Conservation (phyloP, 2,797 vertebrate species). For the Sebastes alutus region DNA sequence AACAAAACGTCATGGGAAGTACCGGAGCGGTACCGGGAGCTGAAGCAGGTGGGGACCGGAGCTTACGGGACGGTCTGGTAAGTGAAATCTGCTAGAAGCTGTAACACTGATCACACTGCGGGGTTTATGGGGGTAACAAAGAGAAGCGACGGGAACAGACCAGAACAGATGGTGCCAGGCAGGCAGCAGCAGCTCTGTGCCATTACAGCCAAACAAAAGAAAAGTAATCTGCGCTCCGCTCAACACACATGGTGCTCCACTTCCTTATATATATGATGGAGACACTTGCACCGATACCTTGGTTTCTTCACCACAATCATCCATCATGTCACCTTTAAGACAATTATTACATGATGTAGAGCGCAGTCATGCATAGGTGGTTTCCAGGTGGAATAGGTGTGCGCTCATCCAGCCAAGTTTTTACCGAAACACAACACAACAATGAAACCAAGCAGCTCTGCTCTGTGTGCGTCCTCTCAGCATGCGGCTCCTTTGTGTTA, state of each 20-base stretch:
- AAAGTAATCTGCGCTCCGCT: conserved; percentile 24
- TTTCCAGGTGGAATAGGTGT: background rate
- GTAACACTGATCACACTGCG: background rate
- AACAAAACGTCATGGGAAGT: conserved; percentile 95
- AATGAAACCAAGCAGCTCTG: conserved; percentile 1
- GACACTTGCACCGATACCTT: conserved; percentile 9
- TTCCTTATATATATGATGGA: conserved; percentile 69
- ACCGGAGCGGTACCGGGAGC: conserved; percentile 89
- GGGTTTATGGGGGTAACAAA: conserved; percentile 28
- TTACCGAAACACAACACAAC: background rate
- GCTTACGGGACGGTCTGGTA: conserved; percentile 96
- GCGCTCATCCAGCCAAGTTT: conserved; percentile 2
- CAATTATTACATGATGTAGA: background rate
- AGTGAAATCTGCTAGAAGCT: conserved; percentile 67
- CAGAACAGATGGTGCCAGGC: conserved; percentile 49
- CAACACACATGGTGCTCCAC: conserved; percentile 55
- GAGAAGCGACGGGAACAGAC: background rate
- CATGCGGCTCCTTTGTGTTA: conserved; percentile 44
- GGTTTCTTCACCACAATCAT: background rate
- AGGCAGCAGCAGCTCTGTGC: conserved; percentile 20
- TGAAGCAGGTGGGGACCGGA: conserved; percentile 92
- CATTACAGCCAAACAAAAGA: conserved; percentile 54
- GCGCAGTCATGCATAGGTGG: background rate
- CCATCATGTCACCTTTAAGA: background rate
- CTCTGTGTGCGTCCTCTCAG: conserved; percentile 18